Conservation (phyloP, 1,140 invertebrate species). For the Bombus sylvicola region DNA sequence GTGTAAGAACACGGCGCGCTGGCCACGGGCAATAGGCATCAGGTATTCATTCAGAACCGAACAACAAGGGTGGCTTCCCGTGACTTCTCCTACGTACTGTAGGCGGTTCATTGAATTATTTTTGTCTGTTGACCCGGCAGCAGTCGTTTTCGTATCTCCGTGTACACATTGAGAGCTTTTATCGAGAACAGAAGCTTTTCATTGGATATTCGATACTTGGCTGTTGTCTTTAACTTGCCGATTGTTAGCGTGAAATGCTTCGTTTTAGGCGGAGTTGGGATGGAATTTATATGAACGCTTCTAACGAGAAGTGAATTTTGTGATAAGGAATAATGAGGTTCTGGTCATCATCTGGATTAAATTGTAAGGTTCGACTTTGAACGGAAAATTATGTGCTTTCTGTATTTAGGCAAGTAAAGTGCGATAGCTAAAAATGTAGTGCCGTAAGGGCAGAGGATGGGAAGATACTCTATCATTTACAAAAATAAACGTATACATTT, state of each 20-base stretch:
- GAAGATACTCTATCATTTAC: too few relatives aligned
- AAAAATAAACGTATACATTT: background rate
- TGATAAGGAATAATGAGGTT: too few relatives aligned
- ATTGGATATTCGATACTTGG: background rate
- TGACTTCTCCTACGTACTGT: background rate
- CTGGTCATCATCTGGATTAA: too few relatives aligned
- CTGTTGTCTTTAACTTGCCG: background rate
- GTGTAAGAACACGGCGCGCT: background rate
- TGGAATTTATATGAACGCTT: too few relatives aligned
- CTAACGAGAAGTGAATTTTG: too few relatives aligned
- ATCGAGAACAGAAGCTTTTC: background rate
- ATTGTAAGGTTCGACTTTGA: too few relatives aligned
- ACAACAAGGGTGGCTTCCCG: background rate
- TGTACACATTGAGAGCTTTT: background rate
- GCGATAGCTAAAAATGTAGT: too few relatives aligned
- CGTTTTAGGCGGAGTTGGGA: too few relatives aligned
- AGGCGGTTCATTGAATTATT: conserved; percentile 1
- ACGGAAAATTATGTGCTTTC: too few relatives aligned
- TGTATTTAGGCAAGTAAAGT: too few relatives aligned
- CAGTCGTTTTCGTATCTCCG: too few relatives aligned
- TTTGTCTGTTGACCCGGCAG: background rate
- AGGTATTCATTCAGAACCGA: conserved; percentile 28
- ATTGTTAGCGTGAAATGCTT: background rate
- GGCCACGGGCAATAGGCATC: conserved; percentile 42
- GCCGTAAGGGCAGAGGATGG: too few relatives aligned